These are phyloP conservation scores for Turritopsis rubra DNA, from an alignment of 30 jellyfish, hydroid and myxozoan genomes.

Conservation along the genomic window DNA sequence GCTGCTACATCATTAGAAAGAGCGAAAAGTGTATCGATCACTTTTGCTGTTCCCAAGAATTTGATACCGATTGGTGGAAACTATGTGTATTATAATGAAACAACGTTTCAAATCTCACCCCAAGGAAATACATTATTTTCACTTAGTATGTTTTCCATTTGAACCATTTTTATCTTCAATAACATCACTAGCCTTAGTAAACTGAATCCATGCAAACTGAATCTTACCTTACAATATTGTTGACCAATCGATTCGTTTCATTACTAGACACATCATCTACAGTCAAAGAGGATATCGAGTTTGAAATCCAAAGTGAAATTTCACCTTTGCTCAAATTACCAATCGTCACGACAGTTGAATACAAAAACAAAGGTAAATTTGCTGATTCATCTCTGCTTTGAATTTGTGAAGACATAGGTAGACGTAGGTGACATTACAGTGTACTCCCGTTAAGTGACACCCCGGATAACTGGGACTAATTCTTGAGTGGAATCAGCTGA, in stretches of 20 bases:
- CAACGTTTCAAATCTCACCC: background rate
- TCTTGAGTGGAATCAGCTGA: no score
- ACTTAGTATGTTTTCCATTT: background rate
- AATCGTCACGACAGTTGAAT: conserved; percentile 31
- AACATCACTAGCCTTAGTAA: no score
- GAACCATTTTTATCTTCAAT: background rate
- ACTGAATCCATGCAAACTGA: no score
- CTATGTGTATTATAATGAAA: background rate
- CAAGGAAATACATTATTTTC: no score
- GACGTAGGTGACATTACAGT: no score
- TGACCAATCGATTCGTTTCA: no score
- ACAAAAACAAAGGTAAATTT: conserved; percentile 29
- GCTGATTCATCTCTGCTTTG: background rate
- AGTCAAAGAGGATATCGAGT: background rate
- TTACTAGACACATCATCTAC: background rate
- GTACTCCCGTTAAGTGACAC: no score
- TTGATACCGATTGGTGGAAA: background rate
- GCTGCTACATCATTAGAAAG: conserved; percentile 53
- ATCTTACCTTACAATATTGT: no score
- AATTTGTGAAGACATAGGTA: background rate
- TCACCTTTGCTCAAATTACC: conserved; percentile 60
- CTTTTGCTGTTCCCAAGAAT: background rate
- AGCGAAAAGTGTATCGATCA: conserved; percentile 31
- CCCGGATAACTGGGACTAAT: no score
- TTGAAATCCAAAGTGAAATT: conserved; percentile 14